These are phyloP conservation scores for Notiomystis cincta DNA, from an alignment of 2,113 vertebrate species.

Conservation along the genomic window DNA sequence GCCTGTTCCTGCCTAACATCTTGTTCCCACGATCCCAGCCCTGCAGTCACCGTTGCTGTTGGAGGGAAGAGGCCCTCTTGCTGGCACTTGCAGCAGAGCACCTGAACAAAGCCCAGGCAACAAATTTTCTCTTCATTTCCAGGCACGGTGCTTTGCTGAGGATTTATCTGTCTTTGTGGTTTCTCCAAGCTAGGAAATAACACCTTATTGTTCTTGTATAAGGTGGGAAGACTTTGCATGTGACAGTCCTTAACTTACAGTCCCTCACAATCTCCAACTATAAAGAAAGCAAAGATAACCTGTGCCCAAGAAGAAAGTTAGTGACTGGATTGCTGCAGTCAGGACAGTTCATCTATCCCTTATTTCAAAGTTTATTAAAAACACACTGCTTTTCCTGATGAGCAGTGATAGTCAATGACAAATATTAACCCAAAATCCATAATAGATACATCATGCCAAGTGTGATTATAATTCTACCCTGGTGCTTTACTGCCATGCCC, in stretches of 20 bases:
- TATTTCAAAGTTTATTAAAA: not conserved
- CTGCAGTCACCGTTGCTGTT: not conserved
- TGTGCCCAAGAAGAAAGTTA: not conserved
- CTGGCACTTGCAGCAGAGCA: constrained; percentile 8
- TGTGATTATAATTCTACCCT: not conserved
- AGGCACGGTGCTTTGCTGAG: not conserved
- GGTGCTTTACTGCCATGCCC: not conserved
- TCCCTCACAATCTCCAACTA: not conserved
- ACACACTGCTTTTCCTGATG: not conserved
- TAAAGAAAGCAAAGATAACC: not conserved
- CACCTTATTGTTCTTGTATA: not conserved
- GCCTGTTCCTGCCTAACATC: not conserved
- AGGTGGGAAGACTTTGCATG: not conserved
- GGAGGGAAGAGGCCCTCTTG: constrained; percentile 14
- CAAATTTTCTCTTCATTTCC: not conserved
- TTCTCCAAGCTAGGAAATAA: not conserved
- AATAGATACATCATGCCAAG: not conserved
- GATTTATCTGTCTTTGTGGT: not conserved
- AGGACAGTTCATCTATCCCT: not conserved
- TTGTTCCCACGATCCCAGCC: not conserved
- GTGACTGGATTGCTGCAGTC: not conserved
- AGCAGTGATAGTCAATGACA: not conserved
- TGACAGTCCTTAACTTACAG: not conserved
- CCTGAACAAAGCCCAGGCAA: not conserved
- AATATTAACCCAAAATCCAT: not conserved